Conservation (phyloP, 2,888 invertebrate genomes). For the Liopterus haemorrhoidalis region DNA sequence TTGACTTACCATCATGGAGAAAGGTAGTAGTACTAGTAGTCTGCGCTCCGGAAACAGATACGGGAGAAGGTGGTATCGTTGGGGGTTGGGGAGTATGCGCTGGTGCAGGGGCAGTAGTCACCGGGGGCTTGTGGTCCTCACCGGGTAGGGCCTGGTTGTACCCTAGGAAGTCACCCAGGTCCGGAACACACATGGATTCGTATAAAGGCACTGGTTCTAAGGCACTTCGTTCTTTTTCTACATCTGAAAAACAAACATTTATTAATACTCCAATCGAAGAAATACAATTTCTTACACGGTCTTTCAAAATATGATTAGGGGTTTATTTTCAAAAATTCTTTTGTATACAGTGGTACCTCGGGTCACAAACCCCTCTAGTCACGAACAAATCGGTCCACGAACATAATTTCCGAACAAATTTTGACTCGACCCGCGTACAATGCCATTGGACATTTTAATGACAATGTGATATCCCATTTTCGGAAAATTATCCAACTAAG, state of each 20-base stretch:
- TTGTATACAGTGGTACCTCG: no score
- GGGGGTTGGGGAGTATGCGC: conserved; percentile 44
- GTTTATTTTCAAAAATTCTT: no score
- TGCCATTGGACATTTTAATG: no score
- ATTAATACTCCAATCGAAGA: neutral
- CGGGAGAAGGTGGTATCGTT: conserved; percentile 20
- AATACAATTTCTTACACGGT: neutral
- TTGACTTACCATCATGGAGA: conserved; percentile 55
- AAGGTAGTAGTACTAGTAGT: conserved; percentile 41
- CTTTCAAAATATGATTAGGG: neutral
- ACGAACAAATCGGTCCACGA: no score
- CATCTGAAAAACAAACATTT: conserved; percentile 51
- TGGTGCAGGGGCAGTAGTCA: conserved; percentile 45
- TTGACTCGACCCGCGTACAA: no score
- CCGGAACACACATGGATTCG: conserved; percentile 75
- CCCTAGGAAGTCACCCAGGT: conserved; percentile 64
- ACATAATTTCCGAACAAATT: no score
- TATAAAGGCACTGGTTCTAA: conserved; percentile 59
- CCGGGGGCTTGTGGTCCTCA: conserved; percentile 43
- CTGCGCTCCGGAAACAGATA: conserved; percentile 33
- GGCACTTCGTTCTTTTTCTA: conserved; percentile 70
- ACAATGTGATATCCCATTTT: no score
- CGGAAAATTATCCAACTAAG: no score
- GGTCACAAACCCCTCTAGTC: no score
- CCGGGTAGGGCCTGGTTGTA: conserved; percentile 44